These are phyloP conservation scores for Furcifer pardalis DNA, from an alignment of 2,797 vertebrate genomes.

Conservation along the genomic window DNA sequence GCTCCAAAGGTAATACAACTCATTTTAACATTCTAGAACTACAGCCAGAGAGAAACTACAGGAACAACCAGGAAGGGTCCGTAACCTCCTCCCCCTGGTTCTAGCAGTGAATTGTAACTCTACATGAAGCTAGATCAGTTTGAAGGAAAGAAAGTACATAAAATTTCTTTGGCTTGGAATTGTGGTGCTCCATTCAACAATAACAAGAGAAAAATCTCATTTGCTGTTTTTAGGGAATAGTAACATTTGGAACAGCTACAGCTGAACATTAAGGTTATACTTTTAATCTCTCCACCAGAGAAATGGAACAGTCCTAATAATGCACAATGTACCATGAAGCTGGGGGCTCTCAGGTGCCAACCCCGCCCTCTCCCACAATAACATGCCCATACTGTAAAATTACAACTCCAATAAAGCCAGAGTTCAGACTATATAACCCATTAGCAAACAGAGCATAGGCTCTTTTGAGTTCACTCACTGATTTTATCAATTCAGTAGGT, in stretches of 20 bases:
- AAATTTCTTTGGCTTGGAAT: neutral
- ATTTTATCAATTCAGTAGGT: neutral
- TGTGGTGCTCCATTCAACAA: fast-evolving
- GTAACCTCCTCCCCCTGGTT: neutral
- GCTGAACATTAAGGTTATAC: neutral
- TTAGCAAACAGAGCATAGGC: neutral
- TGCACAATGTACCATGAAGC: neutral
- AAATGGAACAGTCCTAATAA: neutral
- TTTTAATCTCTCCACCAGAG: neutral
- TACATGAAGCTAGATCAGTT: conserved; percentile 14
- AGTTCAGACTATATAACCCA: neutral
- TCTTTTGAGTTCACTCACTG: neutral
- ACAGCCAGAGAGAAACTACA: neutral
- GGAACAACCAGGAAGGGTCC: fast-evolving
- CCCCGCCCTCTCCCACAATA: neutral
- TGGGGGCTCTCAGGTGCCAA: neutral
- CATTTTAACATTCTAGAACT: conserved; percentile 29
- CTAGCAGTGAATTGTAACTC: conserved; percentile 8
- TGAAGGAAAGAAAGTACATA: neutral
- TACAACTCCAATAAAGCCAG: neutral
- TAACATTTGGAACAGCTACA: neutral
- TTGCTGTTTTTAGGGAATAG: neutral
- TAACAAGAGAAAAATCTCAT: neutral
- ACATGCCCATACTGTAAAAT: fast-evolving
- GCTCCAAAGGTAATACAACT: conserved; percentile 5